phyloP scores from a whole-genome alignment of 2,888 invertebrate genomes.

The Lottia scabra region DNA sequence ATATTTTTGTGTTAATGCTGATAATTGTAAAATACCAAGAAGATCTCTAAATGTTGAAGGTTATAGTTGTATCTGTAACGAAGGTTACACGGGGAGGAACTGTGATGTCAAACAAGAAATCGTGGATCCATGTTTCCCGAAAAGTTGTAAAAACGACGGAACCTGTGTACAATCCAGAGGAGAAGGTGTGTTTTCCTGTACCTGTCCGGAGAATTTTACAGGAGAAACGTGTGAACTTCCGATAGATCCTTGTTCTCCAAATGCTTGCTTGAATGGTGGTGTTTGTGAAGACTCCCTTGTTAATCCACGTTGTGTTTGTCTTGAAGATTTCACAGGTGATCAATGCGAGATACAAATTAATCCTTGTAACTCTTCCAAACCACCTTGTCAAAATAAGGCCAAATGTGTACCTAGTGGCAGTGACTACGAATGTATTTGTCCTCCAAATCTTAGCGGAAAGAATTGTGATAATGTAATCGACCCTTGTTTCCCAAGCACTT shows the following conservation, averaged over 20 bases:
- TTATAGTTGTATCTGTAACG: constrained; percentile 16
- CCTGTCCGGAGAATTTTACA: not conserved
- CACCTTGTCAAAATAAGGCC: constrained; percentile 9
- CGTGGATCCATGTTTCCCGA: constrained; percentile 14
- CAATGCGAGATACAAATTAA: constrained; percentile 8
- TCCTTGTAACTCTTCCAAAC: constrained; percentile 8
- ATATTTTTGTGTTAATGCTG: not conserved
- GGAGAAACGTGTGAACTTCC: not conserved
- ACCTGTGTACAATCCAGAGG: not conserved
- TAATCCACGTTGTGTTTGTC: not conserved
- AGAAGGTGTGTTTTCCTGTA: not conserved
- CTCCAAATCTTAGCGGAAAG: not conserved
- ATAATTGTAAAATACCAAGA: not conserved
- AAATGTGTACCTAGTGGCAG: not conserved
- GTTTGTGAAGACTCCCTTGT: not conserved
- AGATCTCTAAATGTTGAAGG: not conserved
- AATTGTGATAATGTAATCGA: not conserved
- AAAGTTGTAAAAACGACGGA: constrained; percentile 10
- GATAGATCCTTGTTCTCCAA: not conserved
- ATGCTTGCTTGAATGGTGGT: not conserved
- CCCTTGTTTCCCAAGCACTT: not conserved
- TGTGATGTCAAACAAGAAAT: constrained; percentile 7
- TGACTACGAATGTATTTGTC: not conserved
- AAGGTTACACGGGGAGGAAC: constrained; percentile 14
- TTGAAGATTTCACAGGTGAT: constrained; percentile 9